phyloP scores from a whole-genome alignment of 2,797 vertebrate genomes.

The Gallinago nigripennis region DNA sequence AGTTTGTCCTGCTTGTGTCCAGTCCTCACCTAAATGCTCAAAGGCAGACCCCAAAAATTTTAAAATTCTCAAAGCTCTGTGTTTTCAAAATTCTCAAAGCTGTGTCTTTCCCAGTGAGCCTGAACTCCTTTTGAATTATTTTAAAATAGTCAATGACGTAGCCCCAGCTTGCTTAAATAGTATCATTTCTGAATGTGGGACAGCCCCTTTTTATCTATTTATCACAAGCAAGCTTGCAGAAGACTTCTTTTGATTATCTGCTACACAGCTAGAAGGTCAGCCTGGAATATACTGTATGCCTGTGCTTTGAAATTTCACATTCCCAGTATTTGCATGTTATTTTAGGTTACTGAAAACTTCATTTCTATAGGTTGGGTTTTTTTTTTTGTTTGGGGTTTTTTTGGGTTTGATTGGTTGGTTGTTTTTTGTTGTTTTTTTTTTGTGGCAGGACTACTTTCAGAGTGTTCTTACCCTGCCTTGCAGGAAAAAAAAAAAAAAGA shows the following conservation, averaged over 20 bases:
- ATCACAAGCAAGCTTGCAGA: background rate
- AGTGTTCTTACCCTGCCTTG: background rate
- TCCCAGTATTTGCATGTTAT: background rate
- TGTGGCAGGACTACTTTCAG: background rate
- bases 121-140: background rate
- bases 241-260: constrained; percentile 12
- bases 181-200: background rate
- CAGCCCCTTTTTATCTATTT: background rate
- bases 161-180: background rate
- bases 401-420: background rate
- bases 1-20: background rate
- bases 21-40: background rate
- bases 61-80: background rate
- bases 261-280: constrained; percentile 13
- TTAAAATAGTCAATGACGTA: background rate
- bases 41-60: background rate
- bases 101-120: background rate
- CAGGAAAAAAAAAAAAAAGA: no score
- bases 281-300: background rate
- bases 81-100: background rate
- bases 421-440: background rate
- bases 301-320: background rate
- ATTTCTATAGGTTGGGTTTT: background rate
- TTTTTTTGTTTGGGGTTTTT: background rate
- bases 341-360: constrained; percentile 1